Evolutionary conservation across 2,888 invertebrate species (phyloP), one percentile per base, ranked within the genome.

Genomic region (Sisyra nigra): DNA sequence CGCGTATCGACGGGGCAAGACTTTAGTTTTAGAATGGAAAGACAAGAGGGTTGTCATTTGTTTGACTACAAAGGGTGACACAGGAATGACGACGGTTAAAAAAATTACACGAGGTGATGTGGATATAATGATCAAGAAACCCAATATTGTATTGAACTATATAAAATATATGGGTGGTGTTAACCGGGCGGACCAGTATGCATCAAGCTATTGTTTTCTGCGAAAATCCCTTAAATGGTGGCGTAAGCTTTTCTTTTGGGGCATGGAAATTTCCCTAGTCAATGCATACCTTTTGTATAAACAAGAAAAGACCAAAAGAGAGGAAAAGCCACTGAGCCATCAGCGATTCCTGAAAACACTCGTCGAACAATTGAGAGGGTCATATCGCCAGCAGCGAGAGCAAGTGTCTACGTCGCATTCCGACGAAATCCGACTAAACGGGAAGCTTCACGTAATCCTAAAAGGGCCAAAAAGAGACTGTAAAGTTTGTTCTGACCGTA

Each of bases 201-300:
- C 47, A 17, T 47, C 50, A 2, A 47, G 48, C n/a, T 53, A 52
- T 46, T 49, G 48, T 43, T 54, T 52, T 47, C 30, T 52, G 3
- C 33, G 46, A 17, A 52, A 53, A 48, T 45, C 49, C 9, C 44
- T 51, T 2, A 54, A 54, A 48, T 53, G 51, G 51, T 50, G 52
- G 51, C 42, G 49, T 15, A 54, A 53, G 36, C 44, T 52, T 33
- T 52, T 53, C 47, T 52, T 52, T 46, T 48, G 49, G 47, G 50
- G 48, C 10, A 34, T 52, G 42, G 48, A 53, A 47, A 47, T 50
- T 34, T 49, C 35, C 15, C 32, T 44, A 1, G 47, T 49, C 1
- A 52, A 53, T 37, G 45, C 47, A 9, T 51, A 48, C 44, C 49
- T 51, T 17, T 36, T 51, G 17, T 51, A 49, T 42, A 48, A 46